Percentiles rank a stretch among this genome's conserved stretches.
Evolutionary conservation across 2,797 vertebrate species (phyloP).

Genomic region (Ctenopoma kingsleyae): DNA sequence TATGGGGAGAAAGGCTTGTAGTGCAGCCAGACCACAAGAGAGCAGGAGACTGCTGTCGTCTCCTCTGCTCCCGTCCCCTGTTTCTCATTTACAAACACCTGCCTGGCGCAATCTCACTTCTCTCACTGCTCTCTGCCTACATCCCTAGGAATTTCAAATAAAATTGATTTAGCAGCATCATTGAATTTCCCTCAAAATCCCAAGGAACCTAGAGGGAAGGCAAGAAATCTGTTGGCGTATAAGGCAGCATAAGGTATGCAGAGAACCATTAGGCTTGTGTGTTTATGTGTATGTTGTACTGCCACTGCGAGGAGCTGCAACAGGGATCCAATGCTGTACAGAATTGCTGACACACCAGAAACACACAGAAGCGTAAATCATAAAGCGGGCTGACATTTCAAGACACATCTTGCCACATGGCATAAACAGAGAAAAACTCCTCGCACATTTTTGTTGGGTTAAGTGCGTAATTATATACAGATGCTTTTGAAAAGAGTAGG

Average conservation of each 20-base stretch:
- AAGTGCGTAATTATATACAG: slow-evolving; percentile 78
- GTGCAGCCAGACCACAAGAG: slow-evolving; percentile 90
- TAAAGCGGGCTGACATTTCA: slow-evolving; percentile 72
- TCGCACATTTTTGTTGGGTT: slow-evolving; percentile 61
- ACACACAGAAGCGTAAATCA: slow-evolving; percentile 78
- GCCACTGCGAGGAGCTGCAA: slow-evolving; percentile 47
- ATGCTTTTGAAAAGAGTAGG: slow-evolving; percentile 60
- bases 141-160: slow-evolving; percentile 88
- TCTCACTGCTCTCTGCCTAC: slow-evolving; percentile 77
- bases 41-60: slow-evolving; percentile 76
- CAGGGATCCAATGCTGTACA: slow-evolving; percentile 57
- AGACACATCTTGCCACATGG: slow-evolving; percentile 75
- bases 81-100: slow-evolving; percentile 92
- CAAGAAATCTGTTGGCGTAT: slow-evolving; percentile 60
- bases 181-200: slow-evolving; percentile 91
- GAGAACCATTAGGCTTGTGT: slow-evolving; percentile 31
- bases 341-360: slow-evolving; percentile 82
- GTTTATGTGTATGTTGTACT: slow-evolving; percentile 31
- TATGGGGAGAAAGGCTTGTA: slow-evolving; percentile 89
- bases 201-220: slow-evolving; percentile 74
- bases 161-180: slow-evolving; percentile 89
- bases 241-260: slow-evolving; percentile 57
- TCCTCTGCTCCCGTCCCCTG: slow-evolving; percentile 81
- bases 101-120: slow-evolving; percentile 84
- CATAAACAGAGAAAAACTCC: slow-evolving; percentile 64